phyloP scores from a whole-genome alignment of 64 coral and sea anemone genomes.

The Dendrophyllia cribrosa region DNA sequence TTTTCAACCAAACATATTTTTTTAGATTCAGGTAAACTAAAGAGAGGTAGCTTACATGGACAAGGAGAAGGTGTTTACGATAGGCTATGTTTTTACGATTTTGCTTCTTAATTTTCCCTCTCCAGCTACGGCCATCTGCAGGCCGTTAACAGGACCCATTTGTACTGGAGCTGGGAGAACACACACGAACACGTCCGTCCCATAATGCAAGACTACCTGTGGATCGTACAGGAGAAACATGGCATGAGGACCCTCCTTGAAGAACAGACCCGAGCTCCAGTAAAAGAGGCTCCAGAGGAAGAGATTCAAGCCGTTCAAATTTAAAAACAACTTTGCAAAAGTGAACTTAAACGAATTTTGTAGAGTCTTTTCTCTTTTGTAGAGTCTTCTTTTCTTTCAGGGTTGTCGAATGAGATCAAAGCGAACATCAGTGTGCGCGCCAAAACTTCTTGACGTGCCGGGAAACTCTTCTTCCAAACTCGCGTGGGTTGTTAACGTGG shows the following conservation, averaged over 20 bases:
- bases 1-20: too few relatives aligned
- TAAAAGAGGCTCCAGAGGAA: background rate
- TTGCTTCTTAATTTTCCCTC: background rate
- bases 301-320: background rate
- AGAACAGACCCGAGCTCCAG: background rate
- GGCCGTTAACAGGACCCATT: constrained; percentile 75
- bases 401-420: too few relatives aligned
- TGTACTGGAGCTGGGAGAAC: constrained; percentile 91
- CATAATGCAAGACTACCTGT: constrained; percentile 58
- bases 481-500: too few relatives aligned
- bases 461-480: too few relatives aligned
- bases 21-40: too few relatives aligned
- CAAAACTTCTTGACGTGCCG: too few relatives aligned
- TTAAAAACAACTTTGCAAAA: background rate
- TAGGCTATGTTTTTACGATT: background rate
- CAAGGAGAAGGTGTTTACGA: too few relatives aligned
- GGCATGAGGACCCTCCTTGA: constrained; percentile 33
- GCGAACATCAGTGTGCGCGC: too few relatives aligned
- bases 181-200: constrained; percentile 39
- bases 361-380: too few relatives aligned
- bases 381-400: background rate
- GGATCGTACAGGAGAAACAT: constrained; percentile 80
- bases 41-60: too few relatives aligned
- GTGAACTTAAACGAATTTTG: too few relatives aligned
- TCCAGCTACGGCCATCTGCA: constrained; percentile 86